Percentiles rank a stretch among this genome's conserved stretches.
Conservation (phyloP, 2,797 vertebrate species). For the Pipistrellus kuhlii region DNA sequence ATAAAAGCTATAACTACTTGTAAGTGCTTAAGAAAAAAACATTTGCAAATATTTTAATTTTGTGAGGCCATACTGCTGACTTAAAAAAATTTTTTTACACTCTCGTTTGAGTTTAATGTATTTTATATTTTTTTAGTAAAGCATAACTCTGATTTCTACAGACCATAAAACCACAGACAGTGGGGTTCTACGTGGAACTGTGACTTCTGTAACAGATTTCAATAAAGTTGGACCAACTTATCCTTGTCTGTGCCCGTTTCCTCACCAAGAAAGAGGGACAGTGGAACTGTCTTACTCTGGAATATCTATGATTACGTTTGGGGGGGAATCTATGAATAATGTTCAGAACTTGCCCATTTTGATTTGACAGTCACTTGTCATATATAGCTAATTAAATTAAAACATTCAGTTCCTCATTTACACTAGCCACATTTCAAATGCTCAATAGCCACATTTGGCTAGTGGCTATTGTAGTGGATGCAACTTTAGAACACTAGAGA, state of each 20-base stretch:
- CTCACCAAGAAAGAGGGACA: neutral
- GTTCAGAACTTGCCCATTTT: slow-evolving; percentile 6
- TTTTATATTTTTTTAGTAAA: slow-evolving; percentile 74
- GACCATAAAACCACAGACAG: slow-evolving; percentile 64
- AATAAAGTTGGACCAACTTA: slow-evolving; percentile 73
- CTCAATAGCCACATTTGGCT: neutral
- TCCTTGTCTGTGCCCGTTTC: slow-evolving; percentile 7
- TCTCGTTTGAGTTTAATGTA: slow-evolving; percentile 56
- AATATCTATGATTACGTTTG: neutral
- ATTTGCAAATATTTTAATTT: slow-evolving; percentile 47
- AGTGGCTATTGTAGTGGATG: neutral
- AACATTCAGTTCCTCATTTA: neutral
- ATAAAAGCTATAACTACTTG: neutral
- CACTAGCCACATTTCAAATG: neutral
- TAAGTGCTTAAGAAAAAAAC: slow-evolving; percentile 13
- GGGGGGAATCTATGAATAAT: neutral
- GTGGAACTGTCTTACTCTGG: neutral
- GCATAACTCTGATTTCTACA: slow-evolving; percentile 49
- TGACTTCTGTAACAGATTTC: slow-evolving; percentile 65
- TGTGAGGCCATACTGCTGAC: slow-evolving; percentile 43
- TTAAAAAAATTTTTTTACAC: slow-evolving; percentile 51
- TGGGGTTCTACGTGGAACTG: slow-evolving; percentile 43
- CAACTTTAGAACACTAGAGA: neutral
- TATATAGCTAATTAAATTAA: neutral
- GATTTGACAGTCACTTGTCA: neutral